phyloP scores from a whole-genome alignment of 2,888 invertebrate species.

The Cryptocheilus praepositus region DNA sequence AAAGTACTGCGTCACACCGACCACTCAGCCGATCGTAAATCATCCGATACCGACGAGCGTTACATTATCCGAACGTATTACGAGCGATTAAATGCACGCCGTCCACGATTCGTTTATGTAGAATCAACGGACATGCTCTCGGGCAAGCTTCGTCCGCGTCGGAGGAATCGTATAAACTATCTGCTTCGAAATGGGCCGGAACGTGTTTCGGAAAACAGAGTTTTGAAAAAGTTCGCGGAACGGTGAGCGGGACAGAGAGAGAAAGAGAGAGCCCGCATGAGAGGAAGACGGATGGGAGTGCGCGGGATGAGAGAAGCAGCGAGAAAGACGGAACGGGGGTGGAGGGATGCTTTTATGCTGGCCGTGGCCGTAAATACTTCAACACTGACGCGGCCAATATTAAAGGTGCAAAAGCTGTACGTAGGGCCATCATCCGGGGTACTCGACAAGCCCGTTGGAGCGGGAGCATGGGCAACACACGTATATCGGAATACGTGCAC shows the following conservation, averaged over 20 bases:
- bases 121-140: too few species aligned
- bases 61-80: too few species aligned
- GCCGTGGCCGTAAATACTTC: constrained; percentile 68
- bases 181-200: too few species aligned
- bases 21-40: too few species aligned
- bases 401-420: constrained; percentile 66
- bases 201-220: too few species aligned
- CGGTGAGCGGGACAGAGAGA: neutral
- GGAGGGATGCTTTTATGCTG: constrained; percentile 40
- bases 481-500: constrained; percentile 30
- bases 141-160: too few species aligned
- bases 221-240: neutral
- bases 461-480: constrained; percentile 19
- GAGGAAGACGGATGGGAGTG: neutral
- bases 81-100: too few species aligned
- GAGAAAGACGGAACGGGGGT: constrained; percentile 34
- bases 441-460: constrained; percentile 44
- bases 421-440: constrained; percentile 60
- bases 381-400: constrained; percentile 69
- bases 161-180: too few species aligned
- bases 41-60: too few species aligned
- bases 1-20: too few species aligned
- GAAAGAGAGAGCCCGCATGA: neutral
- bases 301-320: constrained; percentile 7
- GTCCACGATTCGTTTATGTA: too few species aligned